Base-by-base conservation (phyloP, 2,113 vertebrate genomes). In the Ivindomyrus marchei region DNA sequence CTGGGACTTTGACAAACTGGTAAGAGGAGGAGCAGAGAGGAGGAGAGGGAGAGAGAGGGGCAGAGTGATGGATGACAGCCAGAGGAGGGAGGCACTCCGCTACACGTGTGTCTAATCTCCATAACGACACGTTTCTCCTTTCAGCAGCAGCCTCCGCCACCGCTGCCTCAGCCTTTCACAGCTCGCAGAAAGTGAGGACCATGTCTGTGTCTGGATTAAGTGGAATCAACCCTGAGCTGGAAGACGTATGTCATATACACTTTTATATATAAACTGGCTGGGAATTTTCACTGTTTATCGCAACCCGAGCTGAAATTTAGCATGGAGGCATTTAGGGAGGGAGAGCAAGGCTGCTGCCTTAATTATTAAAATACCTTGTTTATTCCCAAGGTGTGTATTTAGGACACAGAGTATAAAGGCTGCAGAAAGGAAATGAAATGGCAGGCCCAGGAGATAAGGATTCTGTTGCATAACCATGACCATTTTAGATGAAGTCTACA, bases 41-140 rank as follows among this genome's bases (percentile, higher is more conserved):
- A 74, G 31, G 62, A 27, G 58, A 90, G 70, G 89, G 62, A 19
- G 70, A 53, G 74, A 56, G 87, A 87, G 90, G 36, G 90, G 90
- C 36, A 87, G 89, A 50, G 45, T 90, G 84, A 85, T 27, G 77
- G 80, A 84, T 83, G 74, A 84, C 50, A 27, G 27, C 47, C 11
- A 31, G 77, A 45, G 49, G 89, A 46, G 50, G 84, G 42, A 21
- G 89, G 84, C 56, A 9, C 87, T 90, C 46, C 39, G 58, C 46
- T 87, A 74, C 89, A 86, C 85, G 58, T 85, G 89, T 66, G 84
- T 74, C 89, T 90, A 66, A 90, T 90, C 89, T 90, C 89, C 85
- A 87, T 87, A 87, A 90, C 85, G 89, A 90, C 58, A 24, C 31
- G 47, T 58, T 85, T 85, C 89, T 80, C 56, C 88, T 89, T 89